Evolutionary conservation across 2,888 invertebrate species (phyloP).

Genomic region (Lomographa bimaculata): DNA sequence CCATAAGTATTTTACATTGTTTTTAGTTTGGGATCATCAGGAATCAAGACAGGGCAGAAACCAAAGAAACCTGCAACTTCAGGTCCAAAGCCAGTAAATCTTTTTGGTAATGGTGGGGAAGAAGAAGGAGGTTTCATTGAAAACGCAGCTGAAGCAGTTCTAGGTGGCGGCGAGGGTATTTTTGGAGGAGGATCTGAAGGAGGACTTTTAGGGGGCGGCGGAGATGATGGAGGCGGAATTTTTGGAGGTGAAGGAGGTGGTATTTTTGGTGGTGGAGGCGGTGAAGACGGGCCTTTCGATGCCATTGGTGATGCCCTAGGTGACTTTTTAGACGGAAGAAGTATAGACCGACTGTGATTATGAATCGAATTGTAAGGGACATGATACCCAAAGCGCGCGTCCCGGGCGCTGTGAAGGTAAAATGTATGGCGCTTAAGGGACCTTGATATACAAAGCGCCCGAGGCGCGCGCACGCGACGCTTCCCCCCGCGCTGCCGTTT

Average conservation of each 20-base stretch:
- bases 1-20: too few species aligned
- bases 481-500: too few species aligned
- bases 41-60: slow-evolving; percentile 72
- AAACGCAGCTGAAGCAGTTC: slow-evolving; percentile 51
- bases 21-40: slow-evolving; percentile 67
- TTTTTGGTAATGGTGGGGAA: slow-evolving; percentile 60
- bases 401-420: too few species aligned
- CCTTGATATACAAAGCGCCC: too few species aligned
- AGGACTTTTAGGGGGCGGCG: slow-evolving; percentile 40
- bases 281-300: slow-evolving; percentile 61
- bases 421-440: too few species aligned
- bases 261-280: slow-evolving; percentile 30
- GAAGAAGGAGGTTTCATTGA: slow-evolving; percentile 54
- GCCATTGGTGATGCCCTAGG: slow-evolving; percentile 71
- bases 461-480: too few species aligned
- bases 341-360: slow-evolving; percentile 29
- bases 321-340: slow-evolving; percentile 59
- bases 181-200: slow-evolving; percentile 37
- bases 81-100: slow-evolving; percentile 66
- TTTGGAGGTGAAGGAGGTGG: slow-evolving; percentile 31
- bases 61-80: slow-evolving; percentile 65
- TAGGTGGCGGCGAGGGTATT: slow-evolving; percentile 40
- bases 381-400: too few species aligned
- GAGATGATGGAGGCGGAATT: slow-evolving; percentile 25
- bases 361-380: too few species aligned